Conservation (phyloP, 2,113 vertebrate genomes). For the Strix uralensis region DNA sequence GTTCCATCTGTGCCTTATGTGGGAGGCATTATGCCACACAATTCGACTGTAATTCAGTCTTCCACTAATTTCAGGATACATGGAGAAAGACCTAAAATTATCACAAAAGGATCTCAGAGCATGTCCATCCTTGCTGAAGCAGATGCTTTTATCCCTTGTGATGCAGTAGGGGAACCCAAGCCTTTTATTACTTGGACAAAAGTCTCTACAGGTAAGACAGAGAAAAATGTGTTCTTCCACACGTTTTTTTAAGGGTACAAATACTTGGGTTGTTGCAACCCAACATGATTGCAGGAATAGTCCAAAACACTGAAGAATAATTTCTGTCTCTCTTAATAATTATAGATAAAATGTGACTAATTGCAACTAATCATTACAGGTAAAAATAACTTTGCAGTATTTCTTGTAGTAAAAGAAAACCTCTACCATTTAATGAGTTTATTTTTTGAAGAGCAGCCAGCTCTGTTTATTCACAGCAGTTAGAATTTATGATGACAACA, state of each 20-base stretch:
- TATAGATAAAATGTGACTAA: not conserved
- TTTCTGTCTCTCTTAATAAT: not conserved
- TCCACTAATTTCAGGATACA: constrained; percentile 40
- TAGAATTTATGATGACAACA: not conserved
- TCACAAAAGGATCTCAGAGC: constrained; percentile 56
- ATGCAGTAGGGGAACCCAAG: constrained; percentile 79
- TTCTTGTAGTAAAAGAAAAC: not conserved
- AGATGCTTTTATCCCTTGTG: constrained; percentile 83
- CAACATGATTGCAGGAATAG: not conserved
- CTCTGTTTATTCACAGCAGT: not conserved
- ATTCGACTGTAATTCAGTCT: constrained; percentile 2
- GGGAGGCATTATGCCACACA: constrained; percentile 25
- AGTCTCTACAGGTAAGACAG: constrained; percentile 82
- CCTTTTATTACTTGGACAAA: constrained; percentile 90
- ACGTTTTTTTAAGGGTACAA: not conserved
- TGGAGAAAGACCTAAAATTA: constrained; percentile 77
- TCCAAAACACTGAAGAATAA: not conserved
- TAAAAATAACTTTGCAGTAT: not conserved
- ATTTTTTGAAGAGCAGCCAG: not conserved
- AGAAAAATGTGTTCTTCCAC: not conserved
- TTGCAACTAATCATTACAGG: not conserved
- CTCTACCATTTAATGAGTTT: not conserved
- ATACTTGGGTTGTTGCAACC: not conserved
- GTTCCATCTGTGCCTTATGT: constrained; percentile 22
- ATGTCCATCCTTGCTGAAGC: constrained; percentile 78